These are phyloP conservation scores for Cryptoprocta ferox DNA, from an alignment of 2,797 vertebrate genomes.

Conservation along the genomic window DNA sequence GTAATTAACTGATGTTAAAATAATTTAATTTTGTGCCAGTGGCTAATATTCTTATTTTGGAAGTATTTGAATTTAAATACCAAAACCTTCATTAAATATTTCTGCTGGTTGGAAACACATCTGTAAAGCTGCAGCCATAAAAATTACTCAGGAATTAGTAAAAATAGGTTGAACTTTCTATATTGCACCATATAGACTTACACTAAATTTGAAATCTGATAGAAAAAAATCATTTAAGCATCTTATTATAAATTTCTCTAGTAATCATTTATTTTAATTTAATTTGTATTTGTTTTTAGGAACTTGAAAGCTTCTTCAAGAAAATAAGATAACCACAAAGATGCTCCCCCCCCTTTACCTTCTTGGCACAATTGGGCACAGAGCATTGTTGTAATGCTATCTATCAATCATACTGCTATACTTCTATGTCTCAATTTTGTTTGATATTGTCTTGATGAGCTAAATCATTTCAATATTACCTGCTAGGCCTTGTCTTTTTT, in stretches of 20 bases:
- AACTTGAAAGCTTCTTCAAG: not conserved
- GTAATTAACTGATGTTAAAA: constrained; percentile 35
- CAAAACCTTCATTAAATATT: constrained; percentile 15
- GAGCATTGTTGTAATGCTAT: not conserved
- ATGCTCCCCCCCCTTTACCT: not conserved
- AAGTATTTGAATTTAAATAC: constrained; percentile 1
- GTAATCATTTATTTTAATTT: not conserved
- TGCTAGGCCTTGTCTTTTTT: not conserved
- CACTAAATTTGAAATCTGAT: not conserved
- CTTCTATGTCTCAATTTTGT: not conserved
- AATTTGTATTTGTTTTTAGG: not conserved
- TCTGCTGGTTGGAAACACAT: not conserved
- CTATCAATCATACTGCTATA: not conserved
- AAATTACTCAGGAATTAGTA: not conserved
- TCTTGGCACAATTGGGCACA: not conserved
- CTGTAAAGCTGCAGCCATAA: not conserved
- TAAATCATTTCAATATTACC: not conserved
- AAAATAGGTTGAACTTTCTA: not conserved
- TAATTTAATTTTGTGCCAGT: constrained; percentile 42
- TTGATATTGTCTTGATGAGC: not conserved
- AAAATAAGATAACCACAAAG: not conserved
- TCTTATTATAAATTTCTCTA: not conserved
- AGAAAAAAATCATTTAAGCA: not conserved
- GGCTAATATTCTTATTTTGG: constrained; percentile 27
- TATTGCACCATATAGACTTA: not conserved